A percentile compares a stretch with the other conserved stretches of the same genome.
These are phyloP conservation scores for Ophion ventricosus DNA, from an alignment of 2,888 invertebrate species.

Conservation along the genomic window DNA sequence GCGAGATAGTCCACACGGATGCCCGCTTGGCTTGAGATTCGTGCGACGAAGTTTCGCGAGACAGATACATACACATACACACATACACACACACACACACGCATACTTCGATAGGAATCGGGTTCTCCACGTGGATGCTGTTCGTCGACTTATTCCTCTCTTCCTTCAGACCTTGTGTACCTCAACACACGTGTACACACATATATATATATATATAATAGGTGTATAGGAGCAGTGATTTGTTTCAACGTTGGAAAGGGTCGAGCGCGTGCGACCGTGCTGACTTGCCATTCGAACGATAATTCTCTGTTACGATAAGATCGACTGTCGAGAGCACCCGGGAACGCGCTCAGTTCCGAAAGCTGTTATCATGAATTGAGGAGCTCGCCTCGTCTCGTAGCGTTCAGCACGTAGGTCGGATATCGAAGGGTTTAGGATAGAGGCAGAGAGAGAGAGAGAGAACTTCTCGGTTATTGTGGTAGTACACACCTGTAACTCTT, in stretches of 20 bases:
- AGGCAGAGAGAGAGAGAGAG: too few relatives aligned
- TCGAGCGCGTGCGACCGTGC: conserved; percentile 69
- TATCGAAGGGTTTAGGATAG: conserved; percentile 42
- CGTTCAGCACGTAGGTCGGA: conserved; percentile 41
- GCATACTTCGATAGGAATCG: conserved; percentile 56
- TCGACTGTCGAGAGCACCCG: conserved; percentile 77
- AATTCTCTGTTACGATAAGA: conserved; percentile 76
- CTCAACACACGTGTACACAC: neutral
- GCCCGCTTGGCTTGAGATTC: conserved; percentile 44
- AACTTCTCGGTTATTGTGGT: conserved; percentile 46
- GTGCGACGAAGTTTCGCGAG: conserved; percentile 61
- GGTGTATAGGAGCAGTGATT: conserved; percentile 61
- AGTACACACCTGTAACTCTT: conserved; percentile 80
- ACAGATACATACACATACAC: conserved; percentile 20
- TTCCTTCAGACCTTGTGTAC: neutral
- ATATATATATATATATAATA: conserved; percentile 22
- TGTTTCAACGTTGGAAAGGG: conserved; percentile 65
- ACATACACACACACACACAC: conserved; percentile 35
- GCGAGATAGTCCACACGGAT: conserved; percentile 42
- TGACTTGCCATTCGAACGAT: conserved; percentile 72
- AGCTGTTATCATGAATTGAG: conserved; percentile 79
- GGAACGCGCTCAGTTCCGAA: conserved; percentile 69
- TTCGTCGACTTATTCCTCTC: conserved; percentile 26
- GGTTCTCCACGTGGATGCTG: conserved; percentile 46
- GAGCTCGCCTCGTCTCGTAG: conserved; percentile 67